These are phyloP conservation scores for Ellobium chinense DNA, from an alignment of 2,888 invertebrate species.

Conservation along the genomic window DNA sequence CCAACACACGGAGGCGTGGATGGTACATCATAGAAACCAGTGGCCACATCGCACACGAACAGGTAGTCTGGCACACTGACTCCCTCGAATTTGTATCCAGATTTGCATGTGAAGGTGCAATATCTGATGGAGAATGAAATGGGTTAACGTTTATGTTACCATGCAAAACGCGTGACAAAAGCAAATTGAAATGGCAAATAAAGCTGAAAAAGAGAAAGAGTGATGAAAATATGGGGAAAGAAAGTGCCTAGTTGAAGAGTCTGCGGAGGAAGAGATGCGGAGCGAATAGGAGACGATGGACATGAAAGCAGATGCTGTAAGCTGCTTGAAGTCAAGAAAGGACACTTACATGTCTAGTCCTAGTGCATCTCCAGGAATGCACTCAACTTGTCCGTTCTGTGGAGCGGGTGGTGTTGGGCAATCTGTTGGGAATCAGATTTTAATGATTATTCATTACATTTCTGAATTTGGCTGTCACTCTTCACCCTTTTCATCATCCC, in stretches of 20 bases:
- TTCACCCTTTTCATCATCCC: too few species aligned
- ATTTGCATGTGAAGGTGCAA: constrained; percentile 65
- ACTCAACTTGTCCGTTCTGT: constrained; percentile 44
- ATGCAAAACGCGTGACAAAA: not conserved
- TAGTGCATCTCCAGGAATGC: constrained; percentile 21
- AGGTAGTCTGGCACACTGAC: constrained; percentile 53
- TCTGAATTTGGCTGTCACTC: too few species aligned
- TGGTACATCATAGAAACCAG: constrained; percentile 57
- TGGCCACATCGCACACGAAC: constrained; percentile 62
- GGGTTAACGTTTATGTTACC: not conserved
- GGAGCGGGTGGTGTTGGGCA: constrained; percentile 44
- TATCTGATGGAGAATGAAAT: constrained; percentile 52
- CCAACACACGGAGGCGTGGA: constrained; percentile 57
- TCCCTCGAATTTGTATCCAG: constrained; percentile 63
- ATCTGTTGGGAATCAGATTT: too few species aligned
- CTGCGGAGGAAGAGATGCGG: not conserved
- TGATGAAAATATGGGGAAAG: too few species aligned
- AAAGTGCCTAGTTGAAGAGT: too few species aligned
- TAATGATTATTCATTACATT: too few species aligned
- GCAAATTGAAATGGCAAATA: not conserved
- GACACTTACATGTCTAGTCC: constrained; percentile 46
- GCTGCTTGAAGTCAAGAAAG: not conserved
- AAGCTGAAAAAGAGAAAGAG: too few species aligned
- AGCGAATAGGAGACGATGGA: not conserved
- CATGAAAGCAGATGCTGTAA: not conserved